These are phyloP conservation scores for Turritopsis dohrnii DNA, from an alignment of 30 jellyfish, hydroid and myxozoan genomes.

Conservation along the genomic window DNA sequence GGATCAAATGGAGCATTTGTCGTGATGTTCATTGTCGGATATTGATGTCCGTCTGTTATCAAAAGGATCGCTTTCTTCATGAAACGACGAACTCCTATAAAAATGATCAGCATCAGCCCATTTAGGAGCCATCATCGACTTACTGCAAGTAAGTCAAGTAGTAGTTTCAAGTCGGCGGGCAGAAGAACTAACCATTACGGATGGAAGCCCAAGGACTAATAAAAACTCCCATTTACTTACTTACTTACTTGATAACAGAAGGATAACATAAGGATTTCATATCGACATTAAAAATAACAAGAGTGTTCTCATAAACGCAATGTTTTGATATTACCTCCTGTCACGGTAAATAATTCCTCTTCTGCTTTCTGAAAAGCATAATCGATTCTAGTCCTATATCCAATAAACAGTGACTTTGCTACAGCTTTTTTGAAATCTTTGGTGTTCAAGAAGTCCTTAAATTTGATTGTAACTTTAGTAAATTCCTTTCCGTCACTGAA, in stretches of 20 bases:
- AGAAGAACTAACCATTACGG: too few relatives aligned
- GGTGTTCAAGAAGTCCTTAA: neutral
- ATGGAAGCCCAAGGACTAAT: too few relatives aligned
- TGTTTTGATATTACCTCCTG: conserved; percentile 8
- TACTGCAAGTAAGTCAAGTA: too few relatives aligned
- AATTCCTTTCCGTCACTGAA: neutral
- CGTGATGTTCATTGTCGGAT: neutral
- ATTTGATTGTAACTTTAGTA: neutral
- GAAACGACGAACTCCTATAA: conserved; percentile 4
- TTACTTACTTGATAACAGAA: too few relatives aligned
- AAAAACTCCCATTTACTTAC: too few relatives aligned
- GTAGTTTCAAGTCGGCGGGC: too few relatives aligned
- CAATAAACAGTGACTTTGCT: neutral
- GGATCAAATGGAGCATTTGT: neutral
- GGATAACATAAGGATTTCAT: too few relatives aligned
- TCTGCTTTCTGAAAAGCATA: neutral
- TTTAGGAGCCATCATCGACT: too few relatives aligned
- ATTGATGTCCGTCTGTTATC: conserved; percentile 9
- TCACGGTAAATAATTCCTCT: neutral
- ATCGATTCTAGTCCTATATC: conserved; percentile 5
- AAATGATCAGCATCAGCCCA: too few relatives aligned
- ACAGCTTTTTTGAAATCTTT: conserved; percentile 5
- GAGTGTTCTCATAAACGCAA: too few relatives aligned
- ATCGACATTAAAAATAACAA: too few relatives aligned
- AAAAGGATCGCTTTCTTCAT: neutral